Base-by-base conservation (phyloP, 1,140 invertebrate genomes). In the Choristoneura fumiferana region DNA sequence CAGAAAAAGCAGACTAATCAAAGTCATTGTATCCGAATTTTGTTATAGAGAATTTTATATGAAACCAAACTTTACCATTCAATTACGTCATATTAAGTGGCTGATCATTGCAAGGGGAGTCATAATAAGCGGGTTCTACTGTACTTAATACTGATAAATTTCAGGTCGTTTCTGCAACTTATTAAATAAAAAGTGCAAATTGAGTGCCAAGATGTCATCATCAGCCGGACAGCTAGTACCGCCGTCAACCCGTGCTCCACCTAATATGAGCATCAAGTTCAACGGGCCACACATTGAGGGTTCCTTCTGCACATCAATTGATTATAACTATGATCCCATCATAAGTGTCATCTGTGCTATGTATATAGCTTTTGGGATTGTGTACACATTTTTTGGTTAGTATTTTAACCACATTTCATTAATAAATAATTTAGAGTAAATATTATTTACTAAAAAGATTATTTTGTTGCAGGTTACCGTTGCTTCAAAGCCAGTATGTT, bases 401-500 rank as follows among this genome's bases (percentile, higher is more conserved):
- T 85, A 34, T 59, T 17, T 35, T 14, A 18, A n/a, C 29, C 2
- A 29, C 22, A 29, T 29, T 29, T 3, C 2, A 2, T 29, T 3
- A 29, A 29, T 29, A 3, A n/a, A n/a, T n/a, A n/a, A n/a, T n/a
- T n/a, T n/a, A n/a, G n/a, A n/a, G n/a, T n/a, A n/a, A n/a, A n/a
- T n/a, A n/a, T n/a, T n/a, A n/a, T n/a, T n/a, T n/a, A n/a, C n/a
- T 29, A 29, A 29, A 29, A 29, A 29, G 34, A 14, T 12, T 10
- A 6, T 65, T 69, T 81, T 78, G 62, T 94, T 92, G 40, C 91
- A 95, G 95, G 96, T 54, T 97, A 97, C 84, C 92, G 96, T 52
- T 97, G 95, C 83, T 96, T 97, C 81, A 96, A 96, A 82, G 95
- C 95, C 1, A 93, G 95, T n/a, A 96, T 96, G 93, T 97, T 97